Conservation (phyloP, 2,797 vertebrate species). For the Limnodromus scolopaceus region DNA sequence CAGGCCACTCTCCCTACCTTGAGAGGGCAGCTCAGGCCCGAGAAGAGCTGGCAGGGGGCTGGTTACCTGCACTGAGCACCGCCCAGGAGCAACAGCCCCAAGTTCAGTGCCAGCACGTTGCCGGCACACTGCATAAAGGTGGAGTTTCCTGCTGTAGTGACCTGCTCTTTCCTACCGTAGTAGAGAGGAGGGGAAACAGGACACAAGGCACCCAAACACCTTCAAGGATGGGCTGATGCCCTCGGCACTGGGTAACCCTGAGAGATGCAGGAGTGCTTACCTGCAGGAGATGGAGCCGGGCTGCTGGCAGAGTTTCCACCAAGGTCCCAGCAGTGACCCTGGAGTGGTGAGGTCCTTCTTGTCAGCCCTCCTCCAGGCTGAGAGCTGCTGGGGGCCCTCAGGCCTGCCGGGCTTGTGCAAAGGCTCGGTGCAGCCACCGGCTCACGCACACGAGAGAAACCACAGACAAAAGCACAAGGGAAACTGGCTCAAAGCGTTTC, state of each 20-base stretch:
- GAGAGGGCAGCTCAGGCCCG: background rate
- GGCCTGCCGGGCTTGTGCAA: background rate
- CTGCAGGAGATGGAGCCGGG: background rate
- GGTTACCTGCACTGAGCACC: accelerated
- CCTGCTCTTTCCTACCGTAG: background rate
- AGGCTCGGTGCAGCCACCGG: accelerated
- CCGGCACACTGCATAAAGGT: accelerated
- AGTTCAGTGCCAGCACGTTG: accelerated
- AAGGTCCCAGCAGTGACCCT: background rate
- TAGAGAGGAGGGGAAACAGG: background rate
- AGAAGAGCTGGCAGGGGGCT: background rate
- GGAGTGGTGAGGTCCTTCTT: accelerated
- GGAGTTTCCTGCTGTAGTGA: background rate
- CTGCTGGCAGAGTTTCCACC: background rate
- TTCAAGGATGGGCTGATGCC: background rate
- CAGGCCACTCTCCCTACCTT: accelerated
- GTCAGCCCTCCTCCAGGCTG: background rate
- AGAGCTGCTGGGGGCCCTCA: background rate
- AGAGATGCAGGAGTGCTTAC: background rate
- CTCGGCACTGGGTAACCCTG: background rate
- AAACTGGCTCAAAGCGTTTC: background rate
- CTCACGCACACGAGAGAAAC: accelerated
- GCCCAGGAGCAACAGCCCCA: background rate
- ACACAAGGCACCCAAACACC: accelerated
- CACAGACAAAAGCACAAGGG: background rate